A percentile compares a stretch with the other conserved stretches of the same genome.
phyloP scores from a whole-genome alignment of 2,888 invertebrate species.

The Eilema griseolum region DNA sequence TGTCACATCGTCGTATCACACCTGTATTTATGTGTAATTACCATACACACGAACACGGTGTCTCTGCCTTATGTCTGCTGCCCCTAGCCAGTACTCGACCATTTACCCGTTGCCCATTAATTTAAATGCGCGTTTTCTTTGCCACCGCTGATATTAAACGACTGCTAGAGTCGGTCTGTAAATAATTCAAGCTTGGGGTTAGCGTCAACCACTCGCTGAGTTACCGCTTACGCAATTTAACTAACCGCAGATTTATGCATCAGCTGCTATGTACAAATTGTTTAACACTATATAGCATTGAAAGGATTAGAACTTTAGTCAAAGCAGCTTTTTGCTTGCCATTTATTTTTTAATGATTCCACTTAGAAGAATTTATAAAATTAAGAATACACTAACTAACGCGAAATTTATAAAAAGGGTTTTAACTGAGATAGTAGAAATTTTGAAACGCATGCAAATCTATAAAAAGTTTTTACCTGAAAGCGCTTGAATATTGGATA shows the following conservation, averaged over 20 bases:
- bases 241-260: conserved; percentile 67
- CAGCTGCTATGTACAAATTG: conserved; percentile 50
- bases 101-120: conserved; percentile 67
- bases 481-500: conserved; percentile 49
- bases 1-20: conserved; percentile 37
- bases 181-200: conserved; percentile 66
- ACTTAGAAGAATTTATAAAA: conserved; percentile 12
- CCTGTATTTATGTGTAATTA: conserved; percentile 72
- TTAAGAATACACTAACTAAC: conserved; percentile 12
- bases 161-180: conserved; percentile 59
- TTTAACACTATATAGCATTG: conserved; percentile 47
- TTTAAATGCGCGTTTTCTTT: conserved; percentile 79
- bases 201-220: conserved; percentile 44
- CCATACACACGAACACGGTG: conserved; percentile 65
- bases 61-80: conserved; percentile 62
- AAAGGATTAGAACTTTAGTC: conserved; percentile 33
- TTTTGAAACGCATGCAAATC: conserved; percentile 35
- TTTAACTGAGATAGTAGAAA: conserved; percentile 18
- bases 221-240: conserved; percentile 64
- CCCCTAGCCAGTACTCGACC: conserved; percentile 35
- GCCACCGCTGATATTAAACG: conserved; percentile 67
- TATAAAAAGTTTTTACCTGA: conserved; percentile 40
- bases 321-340: conserved; percentile 21
- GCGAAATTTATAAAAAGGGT: conserved; percentile 3
- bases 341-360: conserved; percentile 26